Conservation (phyloP, 1,140 invertebrate genomes). For the Heliconius hewitsoni region DNA sequence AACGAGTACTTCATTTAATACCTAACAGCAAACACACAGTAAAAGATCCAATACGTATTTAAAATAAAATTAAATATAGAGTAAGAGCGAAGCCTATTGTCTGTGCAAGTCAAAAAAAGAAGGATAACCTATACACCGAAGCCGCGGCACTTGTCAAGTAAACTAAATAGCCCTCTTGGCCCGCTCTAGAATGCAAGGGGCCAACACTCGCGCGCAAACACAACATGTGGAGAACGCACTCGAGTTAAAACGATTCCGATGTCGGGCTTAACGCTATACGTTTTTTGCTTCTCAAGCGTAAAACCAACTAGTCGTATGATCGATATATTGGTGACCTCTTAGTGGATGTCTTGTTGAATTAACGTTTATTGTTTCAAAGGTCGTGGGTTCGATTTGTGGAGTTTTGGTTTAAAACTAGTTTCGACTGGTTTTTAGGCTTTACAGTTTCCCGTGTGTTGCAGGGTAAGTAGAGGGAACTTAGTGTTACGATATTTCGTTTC, state of each 20-base stretch:
- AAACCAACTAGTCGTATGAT: conserved; percentile 51
- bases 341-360: background rate
- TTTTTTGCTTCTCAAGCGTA: conserved; percentile 54
- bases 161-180: conserved; percentile 52
- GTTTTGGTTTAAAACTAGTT: too few species aligned
- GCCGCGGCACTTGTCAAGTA: conserved; percentile 51
- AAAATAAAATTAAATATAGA: background rate
- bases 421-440: too few species aligned
- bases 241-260: conserved; percentile 71
- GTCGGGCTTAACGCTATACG: conserved; percentile 49
- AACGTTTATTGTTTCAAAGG: too few species aligned
- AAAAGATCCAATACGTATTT: too few species aligned
- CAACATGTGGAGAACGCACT: conserved; percentile 55
- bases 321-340: conserved; percentile 13
- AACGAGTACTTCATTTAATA: too few species aligned
- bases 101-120: background rate
- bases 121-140: background rate
- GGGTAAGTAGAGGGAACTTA: too few species aligned
- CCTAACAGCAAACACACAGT: too few species aligned
- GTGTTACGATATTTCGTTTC: too few species aligned
- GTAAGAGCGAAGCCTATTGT: background rate
- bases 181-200: conserved; percentile 56
- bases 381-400: too few species aligned
- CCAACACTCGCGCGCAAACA: conserved; percentile 64
- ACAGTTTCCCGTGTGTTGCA: too few species aligned